Conservation (phyloP, 1,140 invertebrate species). For the Caenorhabditis tropicalis region DNA sequence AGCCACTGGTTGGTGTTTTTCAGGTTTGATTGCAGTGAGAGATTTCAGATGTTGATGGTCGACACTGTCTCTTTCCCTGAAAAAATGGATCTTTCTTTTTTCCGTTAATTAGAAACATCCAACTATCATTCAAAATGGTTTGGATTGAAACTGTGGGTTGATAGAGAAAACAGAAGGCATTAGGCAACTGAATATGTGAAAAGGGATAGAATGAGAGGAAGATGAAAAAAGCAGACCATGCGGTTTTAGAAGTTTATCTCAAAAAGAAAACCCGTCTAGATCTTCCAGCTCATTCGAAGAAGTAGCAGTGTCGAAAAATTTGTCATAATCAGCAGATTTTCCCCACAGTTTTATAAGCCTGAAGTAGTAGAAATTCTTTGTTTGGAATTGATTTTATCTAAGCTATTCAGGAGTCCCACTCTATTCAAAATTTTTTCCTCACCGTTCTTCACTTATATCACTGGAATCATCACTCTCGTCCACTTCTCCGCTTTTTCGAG, state of each 20-base stretch:
- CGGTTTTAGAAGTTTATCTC: not conserved
- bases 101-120: not conserved
- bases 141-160: not conserved
- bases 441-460: conserved; percentile 39
- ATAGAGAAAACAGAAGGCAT: not conserved
- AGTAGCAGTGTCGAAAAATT: conserved; percentile 38
- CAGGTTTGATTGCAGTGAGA: conserved; percentile 14
- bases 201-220: not conserved
- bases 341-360: conserved; percentile 36
- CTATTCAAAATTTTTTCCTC: no score
- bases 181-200: not conserved
- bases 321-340: conserved; percentile 34
- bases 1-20: conserved; percentile 2
- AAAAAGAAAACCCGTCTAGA: conserved; percentile 8
- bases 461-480: conserved; percentile 9
- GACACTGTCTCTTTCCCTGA: conserved; percentile 37
- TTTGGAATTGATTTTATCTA: not conserved
- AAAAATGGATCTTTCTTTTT: not conserved
- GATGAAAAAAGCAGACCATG: not conserved
- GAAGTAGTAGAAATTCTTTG: not conserved
- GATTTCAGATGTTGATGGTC: conserved; percentile 29
- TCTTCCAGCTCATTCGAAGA: conserved; percentile 22
- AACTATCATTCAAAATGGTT: not conserved
- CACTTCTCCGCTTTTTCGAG: conserved; percentile 22
- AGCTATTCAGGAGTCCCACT: no score